phyloP scores from a whole-genome alignment of 2,797 vertebrate genomes.

The Crenuchus spilurus region DNA sequence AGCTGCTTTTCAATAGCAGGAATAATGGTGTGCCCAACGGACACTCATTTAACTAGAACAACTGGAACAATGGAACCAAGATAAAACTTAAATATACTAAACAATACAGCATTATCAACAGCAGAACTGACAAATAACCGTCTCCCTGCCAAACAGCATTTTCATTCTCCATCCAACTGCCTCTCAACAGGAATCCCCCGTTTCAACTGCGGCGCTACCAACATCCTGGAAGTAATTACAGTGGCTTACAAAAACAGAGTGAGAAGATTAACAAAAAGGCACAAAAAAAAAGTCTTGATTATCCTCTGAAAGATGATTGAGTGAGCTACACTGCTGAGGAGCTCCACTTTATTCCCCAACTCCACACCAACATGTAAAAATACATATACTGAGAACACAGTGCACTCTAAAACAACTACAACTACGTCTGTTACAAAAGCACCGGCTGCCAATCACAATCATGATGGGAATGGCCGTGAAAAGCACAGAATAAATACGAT shows the following conservation, averaged over 20 bases:
- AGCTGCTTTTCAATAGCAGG: background rate
- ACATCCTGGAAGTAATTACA: conserved; percentile 71
- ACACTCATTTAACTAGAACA: background rate
- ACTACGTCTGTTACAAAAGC: background rate
- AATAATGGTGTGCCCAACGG: background rate
- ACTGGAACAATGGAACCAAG: background rate
- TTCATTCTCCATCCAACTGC: background rate
- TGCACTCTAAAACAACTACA: background rate
- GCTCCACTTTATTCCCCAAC: background rate
- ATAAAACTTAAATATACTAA: background rate
- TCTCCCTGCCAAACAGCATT: conserved; percentile 27
- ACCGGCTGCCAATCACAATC: conserved; percentile 5
- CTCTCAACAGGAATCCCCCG: conserved; percentile 26
- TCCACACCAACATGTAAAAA: too few relatives aligned
- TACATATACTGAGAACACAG: too few relatives aligned
- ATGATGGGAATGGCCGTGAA: conserved; percentile 5
- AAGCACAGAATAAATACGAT: background rate
- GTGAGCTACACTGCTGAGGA: conserved; percentile 1
- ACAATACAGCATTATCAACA: background rate
- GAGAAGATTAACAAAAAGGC: background rate
- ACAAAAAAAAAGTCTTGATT: conserved; percentile 67
- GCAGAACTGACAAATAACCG: background rate
- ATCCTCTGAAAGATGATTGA: conserved; percentile 71
- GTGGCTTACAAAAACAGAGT: conserved; percentile 39
- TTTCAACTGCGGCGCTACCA: conserved; percentile 26